Conservation (phyloP, 2,113 vertebrate genomes). For the Anser cygnoides region DNA sequence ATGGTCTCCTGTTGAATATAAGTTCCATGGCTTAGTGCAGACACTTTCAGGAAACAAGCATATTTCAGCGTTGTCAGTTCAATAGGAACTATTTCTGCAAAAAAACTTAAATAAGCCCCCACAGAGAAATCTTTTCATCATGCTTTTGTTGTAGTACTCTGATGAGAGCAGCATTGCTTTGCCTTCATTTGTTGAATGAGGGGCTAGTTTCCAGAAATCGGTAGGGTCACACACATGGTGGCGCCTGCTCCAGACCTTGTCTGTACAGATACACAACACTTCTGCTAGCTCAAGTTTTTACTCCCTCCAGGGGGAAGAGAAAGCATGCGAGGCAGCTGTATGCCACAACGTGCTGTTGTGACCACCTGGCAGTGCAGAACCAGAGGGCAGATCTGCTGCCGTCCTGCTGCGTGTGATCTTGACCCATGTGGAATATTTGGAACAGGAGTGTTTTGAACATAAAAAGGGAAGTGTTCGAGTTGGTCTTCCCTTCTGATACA, state of each 20-base stretch:
- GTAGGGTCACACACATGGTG: fast-evolving
- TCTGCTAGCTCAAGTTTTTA: background rate
- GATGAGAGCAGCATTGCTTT: background rate
- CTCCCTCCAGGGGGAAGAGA: background rate
- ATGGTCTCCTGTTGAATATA: slow-evolving; percentile 43
- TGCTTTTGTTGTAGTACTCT: background rate
- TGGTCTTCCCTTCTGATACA: background rate
- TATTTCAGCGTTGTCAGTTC: background rate
- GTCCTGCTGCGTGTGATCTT: fast-evolving
- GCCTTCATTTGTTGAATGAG: background rate
- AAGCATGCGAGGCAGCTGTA: background rate
- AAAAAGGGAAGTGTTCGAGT: background rate
- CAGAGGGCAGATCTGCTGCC: background rate
- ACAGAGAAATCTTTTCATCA: background rate
- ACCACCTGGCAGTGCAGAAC: background rate
- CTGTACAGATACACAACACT: fast-evolving
- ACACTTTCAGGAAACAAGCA: slow-evolving; percentile 1
- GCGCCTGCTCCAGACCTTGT: background rate
- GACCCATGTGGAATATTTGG: background rate
- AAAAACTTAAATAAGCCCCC: background rate
- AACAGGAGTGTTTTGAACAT: background rate
- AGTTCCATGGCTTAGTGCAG: slow-evolving; percentile 35
- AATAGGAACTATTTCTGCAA: background rate
- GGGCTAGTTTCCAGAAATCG: background rate
- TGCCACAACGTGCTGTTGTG: background rate